These are phyloP conservation scores for Micromys minutus DNA, from an alignment of 2,113 vertebrate genomes.

Conservation along the genomic window DNA sequence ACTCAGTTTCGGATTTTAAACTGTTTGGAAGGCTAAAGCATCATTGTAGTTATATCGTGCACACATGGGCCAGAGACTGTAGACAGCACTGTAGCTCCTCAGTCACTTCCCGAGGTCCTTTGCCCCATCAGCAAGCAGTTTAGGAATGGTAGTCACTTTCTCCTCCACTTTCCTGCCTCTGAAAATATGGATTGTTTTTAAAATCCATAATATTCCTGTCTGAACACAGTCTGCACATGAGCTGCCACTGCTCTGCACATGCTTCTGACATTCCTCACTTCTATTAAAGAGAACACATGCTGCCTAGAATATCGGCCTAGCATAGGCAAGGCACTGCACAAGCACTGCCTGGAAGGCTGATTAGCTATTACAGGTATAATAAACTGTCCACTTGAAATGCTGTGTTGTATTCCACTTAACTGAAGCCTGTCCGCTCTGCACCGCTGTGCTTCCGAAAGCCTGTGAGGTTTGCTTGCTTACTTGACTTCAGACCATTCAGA, in stretches of 20 bases:
- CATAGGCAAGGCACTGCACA: not conserved
- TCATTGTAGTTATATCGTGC: not conserved
- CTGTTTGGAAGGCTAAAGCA: not conserved
- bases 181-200: not conserved
- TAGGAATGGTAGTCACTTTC: too few species aligned
- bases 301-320: not conserved
- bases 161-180: not conserved
- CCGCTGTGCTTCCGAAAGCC: not conserved
- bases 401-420: not conserved
- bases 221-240: not conserved
- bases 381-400: not conserved
- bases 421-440: not conserved
- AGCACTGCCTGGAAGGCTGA: not conserved
- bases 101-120: not conserved
- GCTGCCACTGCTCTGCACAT: not conserved
- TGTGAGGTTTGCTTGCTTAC: not conserved
- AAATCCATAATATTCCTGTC: not conserved
- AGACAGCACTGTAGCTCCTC: not conserved
- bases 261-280: not conserved
- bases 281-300: not conserved
- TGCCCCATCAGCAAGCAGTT: not conserved
- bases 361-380: not conserved
- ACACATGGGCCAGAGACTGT: not conserved
- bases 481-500: not conserved
- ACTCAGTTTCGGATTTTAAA: not conserved